Conservation (phyloP, 92 coral and sea anemone species). For the Montipora capitata region DNA sequence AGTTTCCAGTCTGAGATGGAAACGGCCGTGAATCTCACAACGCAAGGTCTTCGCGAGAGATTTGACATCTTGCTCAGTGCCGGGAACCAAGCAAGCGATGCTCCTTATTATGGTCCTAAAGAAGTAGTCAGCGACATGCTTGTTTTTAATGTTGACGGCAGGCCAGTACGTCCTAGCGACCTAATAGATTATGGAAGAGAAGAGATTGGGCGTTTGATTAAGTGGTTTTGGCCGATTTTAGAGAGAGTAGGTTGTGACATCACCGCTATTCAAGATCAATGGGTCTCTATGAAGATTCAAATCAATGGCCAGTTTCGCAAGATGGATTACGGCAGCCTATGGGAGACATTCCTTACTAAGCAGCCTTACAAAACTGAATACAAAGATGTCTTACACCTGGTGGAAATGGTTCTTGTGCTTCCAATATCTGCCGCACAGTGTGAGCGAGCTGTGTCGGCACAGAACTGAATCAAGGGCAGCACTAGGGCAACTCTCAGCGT, state of each 20-base stretch:
- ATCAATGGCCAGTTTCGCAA: constrained; percentile 39
- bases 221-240: constrained; percentile 39
- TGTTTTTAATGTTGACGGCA: constrained; percentile 15
- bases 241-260: constrained; percentile 43
- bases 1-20: constrained; percentile 50
- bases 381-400: constrained; percentile 42
- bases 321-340: constrained; percentile 38
- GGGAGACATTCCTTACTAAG: constrained; percentile 51
- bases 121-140: constrained; percentile 43
- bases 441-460: constrained; percentile 49
- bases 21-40: constrained; percentile 27
- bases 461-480: constrained; percentile 52
- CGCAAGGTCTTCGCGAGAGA: constrained; percentile 1
- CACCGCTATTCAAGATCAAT: constrained; percentile 31
- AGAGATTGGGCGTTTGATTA: constrained; percentile 25
- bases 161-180: constrained; percentile 34
- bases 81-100: background rate
- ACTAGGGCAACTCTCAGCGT: constrained; percentile 24
- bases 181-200: constrained; percentile 58
- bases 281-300: constrained; percentile 43
- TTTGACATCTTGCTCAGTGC: constrained; percentile 24
- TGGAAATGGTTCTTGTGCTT: constrained; percentile 44
- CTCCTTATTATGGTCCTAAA: background rate
- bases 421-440: constrained; percentile 62
- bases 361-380: constrained; percentile 23